Evolutionary conservation across 1,140 invertebrate species (phyloP).

Genomic region (Drosophila prosaltans): DNA sequence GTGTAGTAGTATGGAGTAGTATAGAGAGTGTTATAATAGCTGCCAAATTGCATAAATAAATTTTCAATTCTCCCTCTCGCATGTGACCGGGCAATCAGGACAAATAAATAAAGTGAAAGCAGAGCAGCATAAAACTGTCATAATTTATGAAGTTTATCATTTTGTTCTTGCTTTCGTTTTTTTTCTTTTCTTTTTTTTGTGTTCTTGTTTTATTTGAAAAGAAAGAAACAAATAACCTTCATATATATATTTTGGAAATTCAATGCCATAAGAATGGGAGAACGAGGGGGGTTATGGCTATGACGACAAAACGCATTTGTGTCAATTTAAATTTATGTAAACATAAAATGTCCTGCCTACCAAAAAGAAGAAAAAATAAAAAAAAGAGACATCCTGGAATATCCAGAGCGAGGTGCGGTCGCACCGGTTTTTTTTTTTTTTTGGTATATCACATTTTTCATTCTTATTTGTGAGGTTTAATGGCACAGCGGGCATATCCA

Average conservation of each 20-base stretch:
- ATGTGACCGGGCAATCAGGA: slow-evolving; percentile 43
- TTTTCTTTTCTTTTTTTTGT: slow-evolving; percentile 1
- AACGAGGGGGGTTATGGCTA: slow-evolving; percentile 15
- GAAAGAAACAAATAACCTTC: too few relatives aligned
- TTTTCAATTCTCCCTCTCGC: slow-evolving; percentile 53
- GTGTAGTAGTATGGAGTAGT: not conserved
- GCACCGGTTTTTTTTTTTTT: slow-evolving; percentile 13
- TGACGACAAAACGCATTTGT: slow-evolving; percentile 68
- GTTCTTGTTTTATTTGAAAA: too few relatives aligned
- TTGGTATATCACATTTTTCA: slow-evolving; percentile 60
- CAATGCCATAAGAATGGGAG: not conserved
- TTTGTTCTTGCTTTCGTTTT: slow-evolving; percentile 23
- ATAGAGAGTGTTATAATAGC: slow-evolving; percentile 5
- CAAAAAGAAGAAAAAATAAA: slow-evolving; percentile 33
- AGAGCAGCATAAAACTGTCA: slow-evolving; percentile 53
- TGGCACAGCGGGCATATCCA: not conserved
- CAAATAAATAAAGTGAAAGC: slow-evolving; percentile 54
- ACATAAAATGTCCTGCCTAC: slow-evolving; percentile 51
- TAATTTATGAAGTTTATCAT: slow-evolving; percentile 76
- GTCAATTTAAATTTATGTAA: slow-evolving; percentile 82
- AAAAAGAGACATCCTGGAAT: slow-evolving; percentile 24
- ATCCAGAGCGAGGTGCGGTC: slow-evolving; percentile 42
- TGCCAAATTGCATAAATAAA: slow-evolving; percentile 65
- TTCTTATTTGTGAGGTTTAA: slow-evolving; percentile 31
- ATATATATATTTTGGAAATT: slow-evolving; percentile 6